Evolutionary conservation across 1,140 invertebrate genomes (phyloP), one percentile per base, ranked within the genome.

Genomic region (Augochlora pura): DNA sequence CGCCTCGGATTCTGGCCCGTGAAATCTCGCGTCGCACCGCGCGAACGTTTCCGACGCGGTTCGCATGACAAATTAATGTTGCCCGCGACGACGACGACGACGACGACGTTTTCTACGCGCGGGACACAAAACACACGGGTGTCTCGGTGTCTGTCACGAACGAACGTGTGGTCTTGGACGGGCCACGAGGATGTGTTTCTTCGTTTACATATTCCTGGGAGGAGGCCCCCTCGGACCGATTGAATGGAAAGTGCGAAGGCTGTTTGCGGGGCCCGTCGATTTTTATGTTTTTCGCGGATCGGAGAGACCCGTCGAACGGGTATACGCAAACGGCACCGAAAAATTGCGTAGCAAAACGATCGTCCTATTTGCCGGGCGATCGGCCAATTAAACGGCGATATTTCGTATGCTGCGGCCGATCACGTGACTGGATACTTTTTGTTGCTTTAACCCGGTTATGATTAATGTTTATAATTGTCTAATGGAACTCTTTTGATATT

Each of bases 241-340:
- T 52, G 57, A 64, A 57, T 42, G 54, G 25, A 80, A 80, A 83
- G 77, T 83, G 71, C 83, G 80, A 84, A 80, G 77, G 71, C 67
- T 75, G 72, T 32, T n/a, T n/a, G n/a, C 32, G 49, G 8, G 10
- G 14, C 39, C 57, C 32, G 64, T 32, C 16, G 38, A 21, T 59
- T 49, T 65, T 57, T 60, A 60, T 25, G 57, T 80, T 74, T 74
- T 79, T 59, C 62, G 14, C 49, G 32, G 42, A n/a, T 27, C 8
- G 5, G n/a, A 4, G n/a, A 4, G 5, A 72, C 76, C 25, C 23
- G 76, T 72, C 76, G 10, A 25, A 23, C 68, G 9, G 63, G 67
- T 54, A 23, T 5, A 1, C 32, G 32, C 32, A 12, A 54, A 25
- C 32, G 64, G n/a, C 27, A 16, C 27, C 25, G 6, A 70, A 14